Conservation (phyloP, 1,140 invertebrate species). For the Drosophila bifasciata region DNA sequence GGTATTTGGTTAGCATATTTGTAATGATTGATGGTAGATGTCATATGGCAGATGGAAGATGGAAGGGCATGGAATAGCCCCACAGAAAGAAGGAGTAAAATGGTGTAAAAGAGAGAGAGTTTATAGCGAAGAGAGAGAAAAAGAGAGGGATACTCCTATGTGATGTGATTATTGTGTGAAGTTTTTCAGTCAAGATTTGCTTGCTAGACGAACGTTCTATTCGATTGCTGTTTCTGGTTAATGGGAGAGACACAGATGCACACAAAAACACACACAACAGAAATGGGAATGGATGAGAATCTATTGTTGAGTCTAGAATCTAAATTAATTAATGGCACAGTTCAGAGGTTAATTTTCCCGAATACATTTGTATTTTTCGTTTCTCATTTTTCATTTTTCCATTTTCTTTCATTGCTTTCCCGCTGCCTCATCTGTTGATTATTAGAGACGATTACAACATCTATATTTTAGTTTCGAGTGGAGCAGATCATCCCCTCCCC, state of each 20-base stretch:
- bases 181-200: slow-evolving; percentile 30
- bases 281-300: slow-evolving; percentile 1
- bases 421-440: slow-evolving; percentile 35
- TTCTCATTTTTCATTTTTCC: slow-evolving; percentile 16
- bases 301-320: slow-evolving; percentile 9
- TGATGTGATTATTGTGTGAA: slow-evolving; percentile 61
- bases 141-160: slow-evolving; percentile 44
- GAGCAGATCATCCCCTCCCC: slow-evolving; percentile 12
- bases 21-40: slow-evolving; percentile 68
- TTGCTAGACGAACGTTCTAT: slow-evolving; percentile 2
- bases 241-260: slow-evolving; percentile 47
- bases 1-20: slow-evolving; percentile 75
- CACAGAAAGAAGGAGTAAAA: not conserved
- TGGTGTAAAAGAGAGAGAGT: not conserved
- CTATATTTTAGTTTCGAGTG: slow-evolving; percentile 48
- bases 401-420: slow-evolving; percentile 31
- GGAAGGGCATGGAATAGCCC: not conserved
- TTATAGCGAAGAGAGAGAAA: slow-evolving; percentile 16
- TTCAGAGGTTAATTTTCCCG: slow-evolving; percentile 76
- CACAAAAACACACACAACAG: slow-evolving; percentile 27
- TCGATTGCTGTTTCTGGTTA: slow-evolving; percentile 49
- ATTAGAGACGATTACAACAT: slow-evolving; percentile 77
- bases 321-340: slow-evolving; percentile 78
- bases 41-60: slow-evolving; percentile 33
- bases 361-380: slow-evolving; percentile 56